A percentile compares a stretch with the other conserved stretches of the same genome.
phyloP scores from a whole-genome alignment of 2,797 vertebrate genomes.

The Masticophis lateralis region DNA sequence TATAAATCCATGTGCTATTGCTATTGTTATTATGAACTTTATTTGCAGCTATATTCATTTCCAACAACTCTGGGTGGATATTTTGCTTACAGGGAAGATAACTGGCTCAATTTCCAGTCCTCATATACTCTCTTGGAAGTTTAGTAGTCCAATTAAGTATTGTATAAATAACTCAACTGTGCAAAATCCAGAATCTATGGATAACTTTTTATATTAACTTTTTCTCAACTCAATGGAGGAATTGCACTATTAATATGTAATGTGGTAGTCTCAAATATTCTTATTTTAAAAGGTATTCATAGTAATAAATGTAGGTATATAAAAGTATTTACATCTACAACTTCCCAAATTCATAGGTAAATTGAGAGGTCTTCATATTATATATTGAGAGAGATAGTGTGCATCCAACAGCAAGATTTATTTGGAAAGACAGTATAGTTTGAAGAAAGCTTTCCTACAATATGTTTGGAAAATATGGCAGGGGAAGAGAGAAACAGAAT shows the following conservation, averaged over 20 bases:
- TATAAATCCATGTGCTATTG: neutral
- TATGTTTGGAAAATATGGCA: neutral
- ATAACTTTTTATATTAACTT: neutral
- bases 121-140: neutral
- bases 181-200: neutral
- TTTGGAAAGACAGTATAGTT: neutral
- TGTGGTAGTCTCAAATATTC: neutral
- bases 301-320: neutral
- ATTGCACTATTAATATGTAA: neutral
- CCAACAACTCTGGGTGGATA: neutral
- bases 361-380: neutral
- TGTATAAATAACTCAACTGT: neutral
- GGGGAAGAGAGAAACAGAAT: slow-evolving; percentile 11
- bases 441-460: neutral
- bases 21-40: neutral
- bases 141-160: neutral
- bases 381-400: neutral
- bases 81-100: neutral
- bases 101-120: neutral
- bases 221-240: neutral
- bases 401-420: neutral
- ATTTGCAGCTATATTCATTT: neutral
- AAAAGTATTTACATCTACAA: neutral
- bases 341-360: neutral
- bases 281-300: neutral